Evolutionary conservation across 2,888 invertebrate genomes (phyloP).

Genomic region (Pheosia tremula): DNA sequence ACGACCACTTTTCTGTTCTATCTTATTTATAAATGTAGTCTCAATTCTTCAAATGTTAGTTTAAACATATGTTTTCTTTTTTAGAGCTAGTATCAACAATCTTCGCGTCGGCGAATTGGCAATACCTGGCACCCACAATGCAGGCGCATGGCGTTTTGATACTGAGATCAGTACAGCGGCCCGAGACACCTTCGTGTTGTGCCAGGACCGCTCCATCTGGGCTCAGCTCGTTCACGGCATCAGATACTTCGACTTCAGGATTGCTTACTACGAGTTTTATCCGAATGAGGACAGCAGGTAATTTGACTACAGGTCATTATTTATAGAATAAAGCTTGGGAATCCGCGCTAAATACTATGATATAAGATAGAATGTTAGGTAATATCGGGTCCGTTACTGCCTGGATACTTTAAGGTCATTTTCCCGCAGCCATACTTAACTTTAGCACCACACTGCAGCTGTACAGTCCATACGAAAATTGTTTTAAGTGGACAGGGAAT

Average conservation of each 20-base stretch:
- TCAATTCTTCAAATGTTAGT: neutral
- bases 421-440: no score
- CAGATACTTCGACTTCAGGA: slow-evolving; percentile 91
- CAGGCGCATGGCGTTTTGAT: slow-evolving; percentile 82
- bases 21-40: no score
- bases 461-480: no score
- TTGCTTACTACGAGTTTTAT: slow-evolving; percentile 87
- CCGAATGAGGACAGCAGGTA: slow-evolving; percentile 68
- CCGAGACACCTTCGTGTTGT: slow-evolving; percentile 73
- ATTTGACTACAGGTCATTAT: slow-evolving; percentile 9
- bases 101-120: slow-evolving; percentile 77
- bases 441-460: no score
- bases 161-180: slow-evolving; percentile 71
- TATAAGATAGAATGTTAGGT: no score
- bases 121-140: slow-evolving; percentile 81
- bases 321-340: no score
- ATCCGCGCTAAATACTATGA: no score
- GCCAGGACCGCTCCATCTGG: slow-evolving; percentile 92
- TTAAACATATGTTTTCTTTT: slow-evolving; percentile 9
- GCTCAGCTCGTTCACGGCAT: slow-evolving; percentile 93
- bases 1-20: no score
- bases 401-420: no score
- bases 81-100: slow-evolving; percentile 65
- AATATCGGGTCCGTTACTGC: no score
- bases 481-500: no score